Evolutionary conservation across 2,888 invertebrate species (phyloP), one percentile per base, ranked within the genome.

Genomic region (Norana najaformis): DNA sequence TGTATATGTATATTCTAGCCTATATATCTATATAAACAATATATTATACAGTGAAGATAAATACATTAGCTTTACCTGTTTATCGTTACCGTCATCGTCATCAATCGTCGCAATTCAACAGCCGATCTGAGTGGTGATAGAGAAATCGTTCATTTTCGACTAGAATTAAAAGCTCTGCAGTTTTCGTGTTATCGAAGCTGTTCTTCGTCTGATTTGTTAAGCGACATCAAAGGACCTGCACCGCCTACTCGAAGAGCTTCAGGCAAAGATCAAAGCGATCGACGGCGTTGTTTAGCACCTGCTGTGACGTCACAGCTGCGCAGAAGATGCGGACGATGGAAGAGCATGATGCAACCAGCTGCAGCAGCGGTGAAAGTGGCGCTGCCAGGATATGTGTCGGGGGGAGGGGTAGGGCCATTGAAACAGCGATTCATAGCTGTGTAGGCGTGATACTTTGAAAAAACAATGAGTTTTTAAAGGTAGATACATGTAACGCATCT

Each of bases 231-330:
- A 69, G 69, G 69, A 69, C 69, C 69, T 69, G 8, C n/a, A n/a
- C 69, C 69, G 69, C 30, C 69, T 69, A 69, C 69, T 69, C 69
- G 69, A 69, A 13, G 69, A 69, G n/a, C 69, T 69, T 1, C 69
- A 69, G 69, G 30, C 69, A n/a, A 30, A 69, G 69, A 69, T 69
- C 69, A 69, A 69, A 69, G 69, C 69, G 30, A 69, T 69, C 69
- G 69, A 69, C 69, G 8, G 30, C 69, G 69, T 23, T 6, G 47
- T 47, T 23, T 69, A 69, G 69, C 69, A 69, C 69, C 69, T 69
- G 69, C n/a, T n/a, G 69, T 69, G 69, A 69, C 69, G 69, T 69
- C 69, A 69, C 69, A 69, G 69, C 69, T 69, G 69, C 69, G 69
- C 11, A 30, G 69, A 69, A 69, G 69, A n/a, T 69, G 30, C 30